Base-by-base conservation (phyloP, 92 coral and sea anemone genomes). In the Isaurus tuberculatus region DNA sequence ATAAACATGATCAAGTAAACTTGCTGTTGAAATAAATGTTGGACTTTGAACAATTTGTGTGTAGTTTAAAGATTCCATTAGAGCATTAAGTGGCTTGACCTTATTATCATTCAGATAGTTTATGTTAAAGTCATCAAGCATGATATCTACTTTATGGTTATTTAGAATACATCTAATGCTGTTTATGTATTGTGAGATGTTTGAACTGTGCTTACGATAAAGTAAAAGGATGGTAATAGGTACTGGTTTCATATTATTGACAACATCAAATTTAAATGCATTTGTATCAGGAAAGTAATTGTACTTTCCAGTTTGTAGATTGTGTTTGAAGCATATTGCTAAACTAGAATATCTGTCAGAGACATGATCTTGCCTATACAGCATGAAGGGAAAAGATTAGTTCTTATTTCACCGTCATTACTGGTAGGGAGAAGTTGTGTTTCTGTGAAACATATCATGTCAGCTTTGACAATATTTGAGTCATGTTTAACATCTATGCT, bases 351-450 rank as follows among this genome's bases (percentile, higher is more conserved):
- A 88, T 66, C 73, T 83, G 61, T 87, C 91, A 32, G 84, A 80
- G 61, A 71, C 65, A 82, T 81, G 91, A 80, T 88, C 88, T 88
- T 88, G 88, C 51, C 91, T 88, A 31, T 60, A 34, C 65, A 88
- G 80, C 70, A 58, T 75, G 42, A 88, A 83, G 34, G 88, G 83
- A 48, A 28, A 44, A 67, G 72, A 68, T 49, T 67, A 51, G 68
- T 55, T 60, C 27, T 27, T 60, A 60, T 60, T 60, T 60, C 67
- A 60, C 67, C 20, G 67, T 60, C 29, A 60, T 60, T 60, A 27
- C 67, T 60, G 75, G 63, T 17, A 71, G 84, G 83, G 25, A 73
- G 84, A 49, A 90, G 88, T 64, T 90, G 91, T 68, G 94, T 90
- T 68, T 90, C 89, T 66, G 91, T 84, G 23, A 89, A 80, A 17